phyloP scores from a whole-genome alignment of 2,888 invertebrate genomes.

The Neoaliturus tenellus region DNA sequence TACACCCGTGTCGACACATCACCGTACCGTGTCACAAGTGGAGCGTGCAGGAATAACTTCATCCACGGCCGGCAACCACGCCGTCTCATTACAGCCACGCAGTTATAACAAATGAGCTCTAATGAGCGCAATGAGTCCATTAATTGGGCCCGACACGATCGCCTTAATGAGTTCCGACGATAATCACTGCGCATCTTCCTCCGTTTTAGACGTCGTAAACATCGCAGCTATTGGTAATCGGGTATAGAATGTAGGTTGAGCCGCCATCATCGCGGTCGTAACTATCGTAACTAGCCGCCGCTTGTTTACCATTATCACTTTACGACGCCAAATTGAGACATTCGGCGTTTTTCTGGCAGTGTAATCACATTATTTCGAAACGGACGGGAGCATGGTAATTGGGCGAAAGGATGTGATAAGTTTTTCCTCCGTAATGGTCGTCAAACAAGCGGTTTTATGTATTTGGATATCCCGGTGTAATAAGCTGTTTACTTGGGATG shows the following conservation, averaged over 20 bases:
- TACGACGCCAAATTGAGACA: conserved; percentile 42
- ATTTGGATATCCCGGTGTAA: neutral
- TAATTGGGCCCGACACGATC: conserved; percentile 40
- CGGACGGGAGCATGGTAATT: neutral
- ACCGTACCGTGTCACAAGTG: neutral
- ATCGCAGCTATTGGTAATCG: neutral
- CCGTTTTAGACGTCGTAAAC: neutral
- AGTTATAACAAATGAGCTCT: conserved; percentile 44
- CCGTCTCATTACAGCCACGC: neutral
- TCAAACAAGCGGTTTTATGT: neutral
- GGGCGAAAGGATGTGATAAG: conserved; percentile 29
- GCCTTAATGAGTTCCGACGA: conserved; percentile 1
- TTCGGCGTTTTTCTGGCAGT: conserved; percentile 37
- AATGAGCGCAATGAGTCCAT: conserved; percentile 38
- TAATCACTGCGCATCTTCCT: conserved; percentile 36
- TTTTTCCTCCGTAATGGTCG: neutral
- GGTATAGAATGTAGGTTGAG: conserved; percentile 1
- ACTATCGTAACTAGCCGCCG: conserved; percentile 28
- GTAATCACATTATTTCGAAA: conserved; percentile 43
- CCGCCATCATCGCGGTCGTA: neutral
- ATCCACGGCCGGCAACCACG: neutral
- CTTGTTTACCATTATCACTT: conserved; percentile 23
- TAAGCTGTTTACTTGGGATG: neutral
- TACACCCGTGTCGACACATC: too few species aligned
- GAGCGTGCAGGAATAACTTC: conserved; percentile 17